These are phyloP conservation scores for Enteromius trimaculatus DNA, from an alignment of 2,797 vertebrate species.

Conservation along the genomic window DNA sequence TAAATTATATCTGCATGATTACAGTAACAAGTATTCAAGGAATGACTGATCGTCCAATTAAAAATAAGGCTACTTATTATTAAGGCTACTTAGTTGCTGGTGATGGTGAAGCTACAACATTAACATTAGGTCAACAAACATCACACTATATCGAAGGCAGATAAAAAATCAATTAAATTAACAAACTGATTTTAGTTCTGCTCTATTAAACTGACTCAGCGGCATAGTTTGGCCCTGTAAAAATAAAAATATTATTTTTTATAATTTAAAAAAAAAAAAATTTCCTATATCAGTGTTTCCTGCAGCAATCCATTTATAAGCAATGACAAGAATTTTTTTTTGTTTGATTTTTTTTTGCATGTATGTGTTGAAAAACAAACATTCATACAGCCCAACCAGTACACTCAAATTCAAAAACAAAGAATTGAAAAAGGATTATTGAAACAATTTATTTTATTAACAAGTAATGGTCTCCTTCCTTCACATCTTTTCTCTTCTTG, in stretches of 20 bases:
- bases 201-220: neutral
- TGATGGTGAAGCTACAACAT: too few species aligned
- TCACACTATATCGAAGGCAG: too few species aligned
- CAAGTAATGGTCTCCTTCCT: constrained; percentile 57
- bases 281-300: neutral
- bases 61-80: neutral
- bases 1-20: neutral
- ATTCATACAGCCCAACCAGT: neutral
- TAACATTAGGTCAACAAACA: too few species aligned
- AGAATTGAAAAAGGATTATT: neutral
- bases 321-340: too few species aligned
- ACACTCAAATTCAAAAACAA: neutral
- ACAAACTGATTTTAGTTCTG: neutral
- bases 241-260: too few species aligned
- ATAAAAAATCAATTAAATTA: neutral
- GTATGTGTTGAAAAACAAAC: neutral
- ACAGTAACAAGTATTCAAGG: neutral
- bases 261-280: neutral
- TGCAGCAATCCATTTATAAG: neutral
- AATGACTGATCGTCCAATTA: neutral
- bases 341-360: neutral
- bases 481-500: constrained; percentile 39
- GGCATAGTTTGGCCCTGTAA: neutral
- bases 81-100: neutral
- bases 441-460: neutral